A percentile compares a stretch with the other conserved stretches of the same genome.
These are phyloP conservation scores for Oryzias melastigma DNA, from an alignment of 2,113 vertebrate genomes.

Conservation along the genomic window DNA sequence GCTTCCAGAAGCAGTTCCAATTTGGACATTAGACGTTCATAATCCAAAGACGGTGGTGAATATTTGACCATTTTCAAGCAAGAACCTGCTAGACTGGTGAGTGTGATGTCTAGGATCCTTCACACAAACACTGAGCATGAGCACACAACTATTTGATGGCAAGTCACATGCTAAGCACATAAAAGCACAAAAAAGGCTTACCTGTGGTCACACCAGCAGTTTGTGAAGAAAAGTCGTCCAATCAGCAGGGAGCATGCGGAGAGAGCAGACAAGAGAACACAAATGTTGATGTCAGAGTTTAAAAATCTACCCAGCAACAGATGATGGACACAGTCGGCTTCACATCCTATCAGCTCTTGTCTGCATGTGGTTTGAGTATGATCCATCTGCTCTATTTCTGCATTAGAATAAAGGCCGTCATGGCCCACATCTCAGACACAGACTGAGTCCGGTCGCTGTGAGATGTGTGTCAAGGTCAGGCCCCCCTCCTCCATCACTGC, in stretches of 20 bases:
- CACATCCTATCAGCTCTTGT: slow-evolving; percentile 8
- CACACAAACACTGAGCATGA: no score
- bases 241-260: slow-evolving; percentile 45
- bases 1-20: no score
- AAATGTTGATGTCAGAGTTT: slow-evolving; percentile 8
- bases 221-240: slow-evolving; percentile 32
- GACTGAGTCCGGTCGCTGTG: background rate
- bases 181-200: slow-evolving; percentile 3
- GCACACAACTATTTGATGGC: no score
- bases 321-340: slow-evolving; percentile 11
- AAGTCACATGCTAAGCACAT: background rate
- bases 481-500: slow-evolving; percentile 16
- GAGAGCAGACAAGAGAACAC: slow-evolving; percentile 27
- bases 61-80: no score
- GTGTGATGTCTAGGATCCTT: no score
- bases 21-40: no score
- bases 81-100: no score
- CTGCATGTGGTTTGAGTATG: slow-evolving; percentile 13
- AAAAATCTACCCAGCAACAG: slow-evolving; percentile 56
- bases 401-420: background rate
- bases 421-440: slow-evolving; percentile 1
- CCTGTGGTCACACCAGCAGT: slow-evolving; percentile 27
- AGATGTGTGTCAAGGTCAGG: slow-evolving; percentile 68
- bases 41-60: no score
- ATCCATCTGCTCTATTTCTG: slow-evolving; percentile 1